Evolutionary conservation across 37 sponge, comb jelly and placozoan genomes (phyloP).

Genomic region (Dysidea cf. avara): DNA sequence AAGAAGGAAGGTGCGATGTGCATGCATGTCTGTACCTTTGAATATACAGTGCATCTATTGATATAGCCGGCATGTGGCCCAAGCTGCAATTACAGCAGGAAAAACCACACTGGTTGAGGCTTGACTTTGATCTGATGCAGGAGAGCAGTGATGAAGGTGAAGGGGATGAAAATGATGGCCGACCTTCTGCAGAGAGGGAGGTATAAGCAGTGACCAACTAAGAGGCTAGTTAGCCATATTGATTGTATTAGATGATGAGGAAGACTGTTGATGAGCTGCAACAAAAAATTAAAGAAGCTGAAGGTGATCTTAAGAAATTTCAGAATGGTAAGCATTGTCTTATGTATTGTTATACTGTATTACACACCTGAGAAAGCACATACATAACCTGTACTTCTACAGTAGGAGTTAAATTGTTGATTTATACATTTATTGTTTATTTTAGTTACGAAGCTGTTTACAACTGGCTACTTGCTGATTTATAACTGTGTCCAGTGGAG

Average conservation of each 20-base stretch:
- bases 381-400: too few relatives aligned
- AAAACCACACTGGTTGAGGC: conserved; percentile 75
- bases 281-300: not conserved
- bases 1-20: conserved; percentile 55
- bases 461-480: conserved; percentile 42
- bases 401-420: too few relatives aligned
- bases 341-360: not conserved
- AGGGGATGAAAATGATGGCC: conserved; percentile 35
- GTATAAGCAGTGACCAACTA: not conserved
- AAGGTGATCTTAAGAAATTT: conserved; percentile 8
- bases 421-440: not conserved
- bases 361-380: not conserved
- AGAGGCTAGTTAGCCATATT: conserved; percentile 4
- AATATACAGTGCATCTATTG: not conserved
- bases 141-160: conserved; percentile 4
- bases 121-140: conserved; percentile 67
- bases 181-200: not conserved
- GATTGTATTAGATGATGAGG: conserved; percentile 12
- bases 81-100: conserved; percentile 50
- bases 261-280: conserved; percentile 26
- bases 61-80: conserved; percentile 65
- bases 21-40: not conserved
- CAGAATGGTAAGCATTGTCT: not conserved
- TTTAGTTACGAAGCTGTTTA: conserved; percentile 16
- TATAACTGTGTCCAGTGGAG: conserved; percentile 68